phyloP scores from a whole-genome alignment of 2,797 vertebrate species.

The Hydrophis major region DNA sequence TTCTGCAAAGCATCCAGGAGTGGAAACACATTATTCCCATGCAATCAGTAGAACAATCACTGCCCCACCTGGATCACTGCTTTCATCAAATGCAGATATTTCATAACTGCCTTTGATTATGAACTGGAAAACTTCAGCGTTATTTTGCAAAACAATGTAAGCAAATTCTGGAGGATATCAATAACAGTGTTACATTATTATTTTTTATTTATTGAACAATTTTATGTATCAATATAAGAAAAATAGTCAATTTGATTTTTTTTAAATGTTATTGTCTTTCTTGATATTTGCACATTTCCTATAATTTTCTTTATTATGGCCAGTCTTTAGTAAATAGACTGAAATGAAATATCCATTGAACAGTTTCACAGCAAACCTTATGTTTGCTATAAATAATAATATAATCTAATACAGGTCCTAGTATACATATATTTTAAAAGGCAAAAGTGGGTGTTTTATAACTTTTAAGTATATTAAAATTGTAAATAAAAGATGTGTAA shows the following conservation, averaged over 20 bases:
- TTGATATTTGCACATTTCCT: conserved; percentile 72
- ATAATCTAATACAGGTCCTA: conserved; percentile 70
- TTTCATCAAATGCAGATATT: conserved; percentile 54
- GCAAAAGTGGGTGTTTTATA: conserved; percentile 89
- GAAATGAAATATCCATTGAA: conserved; percentile 72
- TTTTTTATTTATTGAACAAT: conserved; percentile 77
- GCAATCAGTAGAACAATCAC: conserved; percentile 66
- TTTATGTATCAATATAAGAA: conserved; percentile 62
- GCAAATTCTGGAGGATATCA: conserved; percentile 51
- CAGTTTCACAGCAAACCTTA: conserved; percentile 73
- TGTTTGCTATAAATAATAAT: conserved; percentile 68
- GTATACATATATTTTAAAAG: conserved; percentile 82
- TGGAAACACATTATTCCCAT: conserved; percentile 82
- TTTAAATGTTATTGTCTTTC: conserved; percentile 67
- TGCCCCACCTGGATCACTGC: conserved; percentile 38
- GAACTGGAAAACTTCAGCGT: conserved; percentile 6
- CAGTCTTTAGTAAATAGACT: conserved; percentile 75
- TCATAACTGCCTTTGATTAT: conserved; percentile 24
- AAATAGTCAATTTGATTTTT: conserved; percentile 61
- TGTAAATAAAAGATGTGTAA: conserved; percentile 99
- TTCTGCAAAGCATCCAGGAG: conserved; percentile 79
- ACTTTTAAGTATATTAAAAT: conserved; percentile 90
- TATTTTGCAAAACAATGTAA: conserved; percentile 36
- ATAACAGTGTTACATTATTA: conserved; percentile 37
- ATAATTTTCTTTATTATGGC: conserved; percentile 56